phyloP scores from a whole-genome alignment of 1,140 invertebrate genomes.

The Drosophila yakuba region DNA sequence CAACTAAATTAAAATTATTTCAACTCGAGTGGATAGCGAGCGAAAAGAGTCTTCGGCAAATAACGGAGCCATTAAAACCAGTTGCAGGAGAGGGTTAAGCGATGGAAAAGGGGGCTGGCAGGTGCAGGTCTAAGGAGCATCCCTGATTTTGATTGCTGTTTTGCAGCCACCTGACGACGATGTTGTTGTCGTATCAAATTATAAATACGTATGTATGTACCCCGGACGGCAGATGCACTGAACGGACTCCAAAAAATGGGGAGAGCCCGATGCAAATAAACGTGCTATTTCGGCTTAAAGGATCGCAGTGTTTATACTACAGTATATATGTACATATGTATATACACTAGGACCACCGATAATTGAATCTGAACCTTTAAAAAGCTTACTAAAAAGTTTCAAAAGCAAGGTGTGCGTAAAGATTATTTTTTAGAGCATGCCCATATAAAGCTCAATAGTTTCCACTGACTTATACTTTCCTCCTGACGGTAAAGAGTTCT shows the following conservation, averaged over 20 bases:
- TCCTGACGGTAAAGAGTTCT: too few relatives aligned
- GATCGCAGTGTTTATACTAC: background rate
- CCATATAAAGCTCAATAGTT: too few relatives aligned
- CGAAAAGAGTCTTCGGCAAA: slow-evolving; percentile 48
- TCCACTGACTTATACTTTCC: too few relatives aligned
- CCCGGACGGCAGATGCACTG: slow-evolving; percentile 21
- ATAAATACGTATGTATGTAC: slow-evolving; percentile 61
- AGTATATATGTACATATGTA: too few relatives aligned
- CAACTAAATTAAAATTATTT: slow-evolving; percentile 81
- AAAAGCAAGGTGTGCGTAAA: too few relatives aligned
- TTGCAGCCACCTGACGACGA: slow-evolving; percentile 48
- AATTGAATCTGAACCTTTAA: background rate
- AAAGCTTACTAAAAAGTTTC: too few relatives aligned
- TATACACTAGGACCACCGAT: background rate
- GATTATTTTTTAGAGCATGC: too few relatives aligned
- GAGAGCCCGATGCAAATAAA: slow-evolving; percentile 27
- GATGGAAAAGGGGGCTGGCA: background rate
- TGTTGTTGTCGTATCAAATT: slow-evolving; percentile 63
- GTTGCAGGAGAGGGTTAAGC: slow-evolving; percentile 43
- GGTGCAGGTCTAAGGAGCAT: slow-evolving; percentile 12
- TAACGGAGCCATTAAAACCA: slow-evolving; percentile 76
- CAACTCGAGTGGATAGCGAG: slow-evolving; percentile 71
- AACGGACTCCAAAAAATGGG: slow-evolving; percentile 2
- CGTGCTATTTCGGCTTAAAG: background rate
- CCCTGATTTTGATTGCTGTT: slow-evolving; percentile 67